These are phyloP conservation scores for Acanthiza pusilla DNA, from an alignment of 2,797 vertebrate genomes.

Conservation along the genomic window DNA sequence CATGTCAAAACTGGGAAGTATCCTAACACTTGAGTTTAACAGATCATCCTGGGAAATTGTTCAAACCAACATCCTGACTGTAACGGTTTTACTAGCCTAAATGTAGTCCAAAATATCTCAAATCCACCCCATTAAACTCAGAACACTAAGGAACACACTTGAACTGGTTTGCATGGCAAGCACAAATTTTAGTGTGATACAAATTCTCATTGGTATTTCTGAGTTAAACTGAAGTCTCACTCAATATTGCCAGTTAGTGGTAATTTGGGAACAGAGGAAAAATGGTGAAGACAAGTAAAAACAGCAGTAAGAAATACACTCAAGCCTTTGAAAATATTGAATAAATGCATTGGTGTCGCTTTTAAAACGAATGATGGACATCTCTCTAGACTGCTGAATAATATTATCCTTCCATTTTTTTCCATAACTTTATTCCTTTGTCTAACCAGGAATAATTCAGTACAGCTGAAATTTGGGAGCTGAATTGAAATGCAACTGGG, in stretches of 20 bases:
- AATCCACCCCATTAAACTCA: not conserved
- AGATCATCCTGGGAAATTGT: not conserved
- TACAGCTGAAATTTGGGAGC: slow-evolving; percentile 4
- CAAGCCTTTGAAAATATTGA: not conserved
- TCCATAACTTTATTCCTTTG: not conserved
- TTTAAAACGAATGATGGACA: not conserved
- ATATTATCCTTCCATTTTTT: not conserved
- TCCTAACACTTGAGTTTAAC: not conserved
- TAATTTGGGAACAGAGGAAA: not conserved
- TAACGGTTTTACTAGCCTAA: not conserved
- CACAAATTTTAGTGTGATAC: not conserved
- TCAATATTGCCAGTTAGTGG: not conserved
- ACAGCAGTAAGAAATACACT: not conserved
- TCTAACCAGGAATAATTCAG: slow-evolving; percentile 14
- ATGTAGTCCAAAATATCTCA: not conserved
- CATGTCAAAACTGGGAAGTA: not conserved
- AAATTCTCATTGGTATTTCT: not conserved
- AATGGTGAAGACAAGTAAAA: not conserved
- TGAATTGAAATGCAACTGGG: slow-evolving; percentile 10
- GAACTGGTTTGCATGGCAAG: not conserved
- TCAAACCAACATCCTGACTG: not conserved
- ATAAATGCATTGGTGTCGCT: not conserved
- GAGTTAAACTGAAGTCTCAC: not conserved
- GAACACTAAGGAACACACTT: not conserved
- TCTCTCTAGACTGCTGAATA: not conserved